Base-by-base conservation (phyloP, 2,888 invertebrate genomes). In the Epinotia ramella region DNA sequence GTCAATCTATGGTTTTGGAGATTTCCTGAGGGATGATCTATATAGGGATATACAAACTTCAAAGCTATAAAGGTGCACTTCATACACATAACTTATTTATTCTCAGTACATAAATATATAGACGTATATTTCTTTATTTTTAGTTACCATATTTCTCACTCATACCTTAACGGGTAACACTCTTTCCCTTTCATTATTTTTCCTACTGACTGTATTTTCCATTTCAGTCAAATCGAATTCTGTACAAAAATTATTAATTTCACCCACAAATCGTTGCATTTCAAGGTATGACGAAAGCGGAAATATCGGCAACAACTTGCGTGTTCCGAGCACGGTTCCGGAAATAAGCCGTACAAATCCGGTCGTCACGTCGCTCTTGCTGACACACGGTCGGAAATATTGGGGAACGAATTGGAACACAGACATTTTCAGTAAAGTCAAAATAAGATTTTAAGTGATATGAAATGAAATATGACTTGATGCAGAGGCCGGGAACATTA, bases 271-370 rank as follows among this genome's bases (percentile, higher is more conserved):
- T 57, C 59, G 40, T 69, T 33, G 18, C 64, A 49, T 60, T 65
- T 56, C 24, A 44, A 70, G 60, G 65, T 71, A 66, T 71, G 53
- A 63, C 20, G 20, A 5, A 24, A 13, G 60, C 66, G 76, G 73
- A 64, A 73, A 73, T 73, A 65, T 66, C 59, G 53, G 73, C 49
- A 77, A 73, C 73, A 49, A 66, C 73, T 69, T 66, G 49, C 77
- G 71, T 72, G 71, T 74, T 72, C 67, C 71, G 67, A 67, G 76
- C 76, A 73, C 79, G 73, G 74, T 18, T 64, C 72, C 77, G 77
- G 73, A 77, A 77, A 73, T 74, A 73, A 73, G 60, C 75, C 77
- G 77, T 73, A 74, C 79, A 79, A 78, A 80, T 75, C 75, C 75
- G 75, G 65, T 66, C 70, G 70, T 66, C 73, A 78, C 76, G 73